Evolutionary conservation across 2,888 invertebrate species (phyloP).

Genomic region (Drosophila peninsularis): DNA sequence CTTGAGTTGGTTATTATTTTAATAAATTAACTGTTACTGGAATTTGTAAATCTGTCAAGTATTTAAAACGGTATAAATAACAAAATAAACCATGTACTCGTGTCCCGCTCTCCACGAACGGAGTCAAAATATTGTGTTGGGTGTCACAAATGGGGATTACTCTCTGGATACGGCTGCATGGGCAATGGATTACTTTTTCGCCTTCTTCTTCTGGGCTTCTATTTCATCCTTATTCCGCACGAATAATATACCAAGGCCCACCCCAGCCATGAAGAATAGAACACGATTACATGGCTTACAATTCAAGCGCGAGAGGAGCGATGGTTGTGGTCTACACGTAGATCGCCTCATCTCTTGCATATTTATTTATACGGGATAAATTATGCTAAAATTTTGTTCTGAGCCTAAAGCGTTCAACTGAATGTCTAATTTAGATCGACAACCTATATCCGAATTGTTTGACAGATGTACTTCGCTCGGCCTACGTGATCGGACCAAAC

Average conservation of each 20-base stretch:
- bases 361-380: slow-evolving; percentile 4
- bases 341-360: slow-evolving; percentile 23
- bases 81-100: neutral
- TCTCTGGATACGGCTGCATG: neutral
- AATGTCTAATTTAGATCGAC: neutral
- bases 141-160: neutral
- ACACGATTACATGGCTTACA: slow-evolving; percentile 58
- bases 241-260: slow-evolving; percentile 38
- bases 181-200: neutral
- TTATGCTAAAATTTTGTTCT: slow-evolving; percentile 1
- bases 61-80: slow-evolving; percentile 3
- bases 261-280: slow-evolving; percentile 57
- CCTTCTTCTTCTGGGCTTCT: neutral
- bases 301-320: slow-evolving; percentile 54
- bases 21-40: neutral
- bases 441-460: neutral
- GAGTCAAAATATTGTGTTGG: neutral
- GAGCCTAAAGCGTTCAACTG: slow-evolving; percentile 10
- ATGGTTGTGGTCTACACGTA: slow-evolving; percentile 41
- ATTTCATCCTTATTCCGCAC: slow-evolving; percentile 23
- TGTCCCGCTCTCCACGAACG: neutral
- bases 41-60: neutral
- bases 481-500: slow-evolving; percentile 11
- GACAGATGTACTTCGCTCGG: slow-evolving; percentile 13
- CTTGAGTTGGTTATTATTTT: neutral